A percentile compares a stretch with the other conserved stretches of the same genome.
phyloP scores from a whole-genome alignment of 2,797 vertebrate genomes.

The Onychomys arenicola region DNA sequence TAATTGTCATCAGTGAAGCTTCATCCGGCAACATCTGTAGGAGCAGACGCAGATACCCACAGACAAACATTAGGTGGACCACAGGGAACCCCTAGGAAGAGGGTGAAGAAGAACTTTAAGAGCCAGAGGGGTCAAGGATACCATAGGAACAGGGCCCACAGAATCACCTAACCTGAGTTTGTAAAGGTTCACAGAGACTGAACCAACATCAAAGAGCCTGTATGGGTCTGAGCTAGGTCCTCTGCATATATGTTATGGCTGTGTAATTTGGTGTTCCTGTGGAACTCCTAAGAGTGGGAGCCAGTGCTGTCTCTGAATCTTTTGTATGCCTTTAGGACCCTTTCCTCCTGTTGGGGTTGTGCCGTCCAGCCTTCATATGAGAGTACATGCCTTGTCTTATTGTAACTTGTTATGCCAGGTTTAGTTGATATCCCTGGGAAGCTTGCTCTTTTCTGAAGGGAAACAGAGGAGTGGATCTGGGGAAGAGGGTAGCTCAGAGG shows the following conservation, averaged over 20 bases:
- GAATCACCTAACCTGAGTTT: background rate
- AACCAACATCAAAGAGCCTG: background rate
- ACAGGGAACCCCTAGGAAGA: fast-evolving
- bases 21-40: background rate
- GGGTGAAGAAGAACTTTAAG: background rate
- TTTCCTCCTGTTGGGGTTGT: no score
- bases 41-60: background rate
- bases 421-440: no score
- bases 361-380: no score
- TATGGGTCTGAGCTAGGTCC: background rate
- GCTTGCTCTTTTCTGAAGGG: no score
- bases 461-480: no score
- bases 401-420: no score
- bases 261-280: no score
- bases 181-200: background rate
- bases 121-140: background rate
- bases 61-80: background rate
- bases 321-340: no score
- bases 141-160: background rate
- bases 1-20: background rate
- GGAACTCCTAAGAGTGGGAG: no score
- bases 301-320: no score
- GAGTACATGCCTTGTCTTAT: no score
- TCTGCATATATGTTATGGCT: background rate
- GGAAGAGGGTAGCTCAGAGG: no score